Evolutionary conservation across 2,113 vertebrate species (phyloP).

Genomic region (Otus sunia): DNA sequence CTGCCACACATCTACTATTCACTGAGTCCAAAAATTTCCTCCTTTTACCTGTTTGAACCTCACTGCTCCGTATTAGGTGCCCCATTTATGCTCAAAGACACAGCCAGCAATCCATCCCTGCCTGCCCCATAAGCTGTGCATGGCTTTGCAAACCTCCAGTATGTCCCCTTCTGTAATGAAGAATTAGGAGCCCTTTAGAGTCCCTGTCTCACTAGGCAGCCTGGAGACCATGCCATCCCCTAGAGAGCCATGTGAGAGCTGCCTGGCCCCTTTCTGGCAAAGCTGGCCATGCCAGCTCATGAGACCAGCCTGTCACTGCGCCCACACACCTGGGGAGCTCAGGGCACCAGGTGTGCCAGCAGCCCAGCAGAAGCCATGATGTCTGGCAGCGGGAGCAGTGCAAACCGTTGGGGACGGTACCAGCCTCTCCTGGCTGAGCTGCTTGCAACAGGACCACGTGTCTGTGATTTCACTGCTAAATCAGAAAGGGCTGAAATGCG

Average conservation of each 20-base stretch:
- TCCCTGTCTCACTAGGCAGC: background rate
- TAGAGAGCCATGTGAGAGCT: background rate
- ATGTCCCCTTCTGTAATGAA: background rate
- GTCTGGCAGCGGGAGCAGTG: background rate
- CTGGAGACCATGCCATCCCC: fast-evolving
- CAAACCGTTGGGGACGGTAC: background rate
- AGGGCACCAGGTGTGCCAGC: background rate
- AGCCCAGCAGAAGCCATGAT: background rate
- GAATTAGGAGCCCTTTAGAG: background rate
- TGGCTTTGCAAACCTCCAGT: background rate
- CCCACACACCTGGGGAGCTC: background rate
- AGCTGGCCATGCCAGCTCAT: background rate
- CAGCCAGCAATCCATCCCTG: background rate
- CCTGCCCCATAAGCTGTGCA: background rate
- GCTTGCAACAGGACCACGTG: background rate
- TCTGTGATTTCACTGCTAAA: background rate
- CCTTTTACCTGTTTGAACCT: background rate
- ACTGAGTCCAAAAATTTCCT: background rate
- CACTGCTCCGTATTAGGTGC: background rate
- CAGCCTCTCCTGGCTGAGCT: background rate
- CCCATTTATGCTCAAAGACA: background rate
- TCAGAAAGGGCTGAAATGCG: background rate
- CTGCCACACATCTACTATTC: background rate
- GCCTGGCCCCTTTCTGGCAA: background rate
- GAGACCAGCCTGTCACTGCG: background rate